Conservation (phyloP, 1,140 invertebrate species). For the Potamilus streckersoni region DNA sequence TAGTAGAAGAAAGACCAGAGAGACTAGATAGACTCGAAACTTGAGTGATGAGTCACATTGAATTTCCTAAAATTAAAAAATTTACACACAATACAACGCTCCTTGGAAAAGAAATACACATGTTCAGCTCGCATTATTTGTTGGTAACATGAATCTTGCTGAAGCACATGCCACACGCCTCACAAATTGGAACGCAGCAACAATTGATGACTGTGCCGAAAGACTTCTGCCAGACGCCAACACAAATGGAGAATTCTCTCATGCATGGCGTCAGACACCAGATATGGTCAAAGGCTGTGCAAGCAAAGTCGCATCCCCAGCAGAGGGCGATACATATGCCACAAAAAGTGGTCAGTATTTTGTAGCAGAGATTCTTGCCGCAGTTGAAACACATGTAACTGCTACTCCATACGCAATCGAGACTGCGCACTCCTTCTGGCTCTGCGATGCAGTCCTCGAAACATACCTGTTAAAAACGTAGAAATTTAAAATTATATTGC, state of each 20-base stretch:
- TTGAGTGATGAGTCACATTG: too few relatives aligned
- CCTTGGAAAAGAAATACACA: too few relatives aligned
- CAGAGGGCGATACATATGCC: slow-evolving; percentile 77
- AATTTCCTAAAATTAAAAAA: too few relatives aligned
- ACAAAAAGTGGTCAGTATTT: slow-evolving; percentile 76
- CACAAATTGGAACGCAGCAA: slow-evolving; percentile 74
- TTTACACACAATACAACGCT: too few relatives aligned
- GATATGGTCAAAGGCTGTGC: slow-evolving; percentile 74
- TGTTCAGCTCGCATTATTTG: too few relatives aligned
- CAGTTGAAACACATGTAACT: slow-evolving; percentile 77
- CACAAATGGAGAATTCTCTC: slow-evolving; percentile 69
- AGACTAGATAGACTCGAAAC: too few relatives aligned
- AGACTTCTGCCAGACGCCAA: slow-evolving; percentile 73
- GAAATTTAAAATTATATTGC: too few relatives aligned
- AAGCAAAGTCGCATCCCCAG: slow-evolving; percentile 79
- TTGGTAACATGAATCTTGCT: slow-evolving; percentile 33
- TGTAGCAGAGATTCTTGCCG: slow-evolving; percentile 79
- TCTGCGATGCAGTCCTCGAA: slow-evolving; percentile 84
- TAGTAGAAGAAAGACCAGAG: too few relatives aligned
- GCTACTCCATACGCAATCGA: slow-evolving; percentile 81
- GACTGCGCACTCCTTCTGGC: slow-evolving; percentile 78
- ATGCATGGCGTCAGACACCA: slow-evolving; percentile 65
- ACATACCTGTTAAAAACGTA: slow-evolving; percentile 37
- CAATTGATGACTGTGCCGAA: slow-evolving; percentile 73
- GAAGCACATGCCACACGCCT: slow-evolving; percentile 70